phyloP scores from a whole-genome alignment of 2,888 invertebrate genomes.

The Branchipolynoe longqiensis region DNA sequence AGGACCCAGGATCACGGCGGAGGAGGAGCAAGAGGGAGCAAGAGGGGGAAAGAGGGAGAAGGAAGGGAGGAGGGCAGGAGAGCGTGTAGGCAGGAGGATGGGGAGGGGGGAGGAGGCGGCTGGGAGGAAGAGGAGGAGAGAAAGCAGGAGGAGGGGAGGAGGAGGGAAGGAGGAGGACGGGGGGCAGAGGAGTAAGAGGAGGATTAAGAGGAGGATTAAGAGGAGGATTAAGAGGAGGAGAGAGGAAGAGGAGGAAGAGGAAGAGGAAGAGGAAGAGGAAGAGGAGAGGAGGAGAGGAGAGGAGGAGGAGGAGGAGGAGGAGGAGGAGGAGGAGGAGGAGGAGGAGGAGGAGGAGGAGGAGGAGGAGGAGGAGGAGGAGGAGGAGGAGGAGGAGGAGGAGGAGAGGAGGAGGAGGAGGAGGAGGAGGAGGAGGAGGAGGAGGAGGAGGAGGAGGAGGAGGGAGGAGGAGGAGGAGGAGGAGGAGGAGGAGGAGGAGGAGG shows the following conservation, averaged over 20 bases:
- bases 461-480: neutral
- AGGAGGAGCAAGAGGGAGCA: conserved; percentile 19
- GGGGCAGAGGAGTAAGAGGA: conserved; percentile 45
- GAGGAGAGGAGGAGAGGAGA: neutral
- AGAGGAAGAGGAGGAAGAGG: neutral
- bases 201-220: neutral
- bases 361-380: neutral
- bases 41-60: conserved; percentile 14
- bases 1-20: no score
- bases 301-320: neutral
- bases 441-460: neutral
- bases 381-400: neutral
- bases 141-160: conserved; percentile 35
- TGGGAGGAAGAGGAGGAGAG: conserved; percentile 40
- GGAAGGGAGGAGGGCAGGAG: neutral
- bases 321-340: neutral
- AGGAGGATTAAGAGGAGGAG: neutral
- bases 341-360: neutral
- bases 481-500: neutral
- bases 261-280: neutral
- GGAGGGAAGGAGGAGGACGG: conserved; percentile 26
- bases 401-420: neutral
- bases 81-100: neutral
- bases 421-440: neutral
- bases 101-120: conserved; percentile 1